Evolutionary conservation across 2,113 vertebrate genomes (phyloP).

Genomic region (Benitochromis conjunctus): DNA sequence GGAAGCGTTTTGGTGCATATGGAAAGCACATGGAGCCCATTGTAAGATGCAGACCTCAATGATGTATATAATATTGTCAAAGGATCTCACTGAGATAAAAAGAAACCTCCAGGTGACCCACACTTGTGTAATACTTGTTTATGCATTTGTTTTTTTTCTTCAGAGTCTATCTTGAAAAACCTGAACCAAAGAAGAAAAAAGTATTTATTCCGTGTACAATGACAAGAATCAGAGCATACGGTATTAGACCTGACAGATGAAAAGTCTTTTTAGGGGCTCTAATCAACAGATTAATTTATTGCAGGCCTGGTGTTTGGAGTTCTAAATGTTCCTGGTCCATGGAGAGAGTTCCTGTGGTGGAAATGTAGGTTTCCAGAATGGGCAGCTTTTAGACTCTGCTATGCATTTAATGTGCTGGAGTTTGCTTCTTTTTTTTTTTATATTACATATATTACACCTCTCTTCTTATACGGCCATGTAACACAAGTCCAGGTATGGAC

Average conservation of each 20-base stretch:
- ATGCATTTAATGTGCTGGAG: background rate
- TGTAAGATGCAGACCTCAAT: background rate
- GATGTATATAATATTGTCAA: background rate
- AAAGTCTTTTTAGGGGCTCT: background rate
- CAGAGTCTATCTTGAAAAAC: background rate
- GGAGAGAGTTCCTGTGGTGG: fast-evolving
- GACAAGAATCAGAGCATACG: background rate
- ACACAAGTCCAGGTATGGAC: background rate
- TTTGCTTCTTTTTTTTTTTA: no score
- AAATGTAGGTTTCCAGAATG: background rate
- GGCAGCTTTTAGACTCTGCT: background rate
- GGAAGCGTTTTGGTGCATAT: conserved; percentile 24
- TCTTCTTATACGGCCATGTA: background rate
- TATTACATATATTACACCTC: no score
- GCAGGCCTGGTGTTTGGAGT: background rate
- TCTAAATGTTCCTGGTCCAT: background rate
- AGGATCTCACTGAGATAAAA: background rate
- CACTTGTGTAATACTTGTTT: background rate
- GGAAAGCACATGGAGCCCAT: conserved; percentile 14
- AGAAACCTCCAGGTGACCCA: background rate
- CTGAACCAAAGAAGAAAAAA: background rate
- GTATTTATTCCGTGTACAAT: fast-evolving
- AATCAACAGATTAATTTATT: background rate
- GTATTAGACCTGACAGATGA: background rate
- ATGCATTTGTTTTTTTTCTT: background rate